These are phyloP conservation scores for Sebastes paucispinis DNA, from an alignment of 2,797 vertebrate species.

Conservation along the genomic window DNA sequence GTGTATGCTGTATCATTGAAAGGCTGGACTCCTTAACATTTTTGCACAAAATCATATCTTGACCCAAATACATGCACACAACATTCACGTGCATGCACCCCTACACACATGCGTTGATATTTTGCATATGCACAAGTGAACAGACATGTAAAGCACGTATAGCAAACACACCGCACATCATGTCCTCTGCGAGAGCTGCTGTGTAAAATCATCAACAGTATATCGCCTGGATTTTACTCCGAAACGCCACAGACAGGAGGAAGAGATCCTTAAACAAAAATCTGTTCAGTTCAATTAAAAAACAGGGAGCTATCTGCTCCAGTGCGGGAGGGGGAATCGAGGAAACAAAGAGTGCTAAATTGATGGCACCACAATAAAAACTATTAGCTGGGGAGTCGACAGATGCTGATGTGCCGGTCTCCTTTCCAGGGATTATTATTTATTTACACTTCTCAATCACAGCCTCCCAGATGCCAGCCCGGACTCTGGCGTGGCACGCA, in stretches of 20 bases:
- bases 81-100: constrained; percentile 1
- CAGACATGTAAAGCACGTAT: not conserved
- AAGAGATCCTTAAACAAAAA: constrained; percentile 84
- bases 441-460: constrained; percentile 90
- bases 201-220: constrained; percentile 49
- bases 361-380: constrained; percentile 87
- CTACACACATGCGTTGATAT: not conserved
- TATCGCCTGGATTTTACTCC: constrained; percentile 46
- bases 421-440: constrained; percentile 90
- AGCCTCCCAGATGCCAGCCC: constrained; percentile 85
- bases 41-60: constrained; percentile 71
- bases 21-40: constrained; percentile 19
- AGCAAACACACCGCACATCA: constrained; percentile 20
- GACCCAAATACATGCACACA: constrained; percentile 6
- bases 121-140: not conserved
- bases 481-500: constrained; percentile 81
- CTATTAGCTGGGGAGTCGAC: constrained; percentile 88
- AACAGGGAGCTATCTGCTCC: constrained; percentile 79
- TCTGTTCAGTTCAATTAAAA: constrained; percentile 84
- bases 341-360: constrained; percentile 88
- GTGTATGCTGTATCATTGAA: not conserved
- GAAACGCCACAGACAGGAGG: constrained; percentile 58
- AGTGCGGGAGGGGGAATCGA: constrained; percentile 75
- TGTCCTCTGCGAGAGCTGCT: not conserved
- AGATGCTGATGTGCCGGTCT: constrained; percentile 88